phyloP scores from a whole-genome alignment of 2,797 vertebrate species.

The Oreochromis grahami region DNA sequence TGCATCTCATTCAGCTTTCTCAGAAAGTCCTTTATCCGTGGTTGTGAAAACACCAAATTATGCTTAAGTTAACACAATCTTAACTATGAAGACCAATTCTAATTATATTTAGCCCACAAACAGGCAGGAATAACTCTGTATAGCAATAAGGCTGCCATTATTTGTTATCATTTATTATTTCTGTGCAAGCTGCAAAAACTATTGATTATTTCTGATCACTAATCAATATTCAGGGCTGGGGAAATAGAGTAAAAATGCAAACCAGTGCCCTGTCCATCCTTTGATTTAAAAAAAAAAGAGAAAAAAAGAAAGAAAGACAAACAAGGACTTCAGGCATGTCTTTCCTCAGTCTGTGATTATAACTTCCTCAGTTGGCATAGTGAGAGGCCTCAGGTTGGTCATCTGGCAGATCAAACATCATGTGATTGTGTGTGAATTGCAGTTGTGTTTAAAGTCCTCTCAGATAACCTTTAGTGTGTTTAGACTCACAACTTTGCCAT shows the following conservation, averaged over 20 bases:
- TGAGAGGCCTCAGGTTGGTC: background rate
- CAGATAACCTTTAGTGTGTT: slow-evolving; percentile 23
- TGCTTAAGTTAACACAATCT: background rate
- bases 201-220: background rate
- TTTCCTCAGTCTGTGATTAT: background rate
- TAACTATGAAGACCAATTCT: background rate
- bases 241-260: background rate
- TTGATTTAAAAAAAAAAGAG: background rate
- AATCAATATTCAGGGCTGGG: background rate
- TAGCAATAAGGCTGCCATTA: background rate
- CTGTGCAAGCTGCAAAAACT: background rate
- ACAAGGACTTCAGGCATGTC: background rate
- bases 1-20: background rate
- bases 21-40: background rate
- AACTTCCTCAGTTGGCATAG: background rate
- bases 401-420: background rate
- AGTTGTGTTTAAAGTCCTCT: slow-evolving; percentile 6
- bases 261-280: background rate
- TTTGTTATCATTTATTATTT: background rate
- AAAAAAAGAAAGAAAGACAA: background rate
- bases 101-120: background rate
- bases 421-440: background rate
- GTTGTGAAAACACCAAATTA: background rate
- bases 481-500: slow-evolving; percentile 22
- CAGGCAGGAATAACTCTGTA: background rate